Evolutionary conservation across 1,140 invertebrate species (phyloP).

Genomic region (Hermatobates lingyangjiaoensis): DNA sequence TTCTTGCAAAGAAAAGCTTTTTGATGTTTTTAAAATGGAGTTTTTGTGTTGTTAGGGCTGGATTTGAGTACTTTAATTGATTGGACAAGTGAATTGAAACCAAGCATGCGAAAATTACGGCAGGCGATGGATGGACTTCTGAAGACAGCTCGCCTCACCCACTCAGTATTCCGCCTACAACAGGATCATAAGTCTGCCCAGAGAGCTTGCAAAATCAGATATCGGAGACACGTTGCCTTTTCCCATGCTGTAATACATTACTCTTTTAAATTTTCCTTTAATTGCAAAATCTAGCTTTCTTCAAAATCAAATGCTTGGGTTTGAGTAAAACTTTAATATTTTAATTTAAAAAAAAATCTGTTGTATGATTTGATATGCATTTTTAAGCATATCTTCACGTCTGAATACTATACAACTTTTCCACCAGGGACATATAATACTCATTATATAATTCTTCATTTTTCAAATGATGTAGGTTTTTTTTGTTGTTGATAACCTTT

Average conservation of each 20-base stretch:
- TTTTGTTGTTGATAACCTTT: too few relatives aligned
- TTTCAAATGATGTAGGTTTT: too few relatives aligned
- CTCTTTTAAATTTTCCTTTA: too few relatives aligned
- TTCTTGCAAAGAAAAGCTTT: slow-evolving; percentile 1
- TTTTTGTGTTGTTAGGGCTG: slow-evolving; percentile 21
- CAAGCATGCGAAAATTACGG: slow-evolving; percentile 60
- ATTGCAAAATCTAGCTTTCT: too few relatives aligned
- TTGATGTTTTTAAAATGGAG: slow-evolving; percentile 1
- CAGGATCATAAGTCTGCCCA: slow-evolving; percentile 45
- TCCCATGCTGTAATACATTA: slow-evolving; percentile 59
- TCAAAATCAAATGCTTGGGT: too few relatives aligned
- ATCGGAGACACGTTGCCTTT: slow-evolving; percentile 73
- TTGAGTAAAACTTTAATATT: too few relatives aligned
- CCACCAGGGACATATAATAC: too few relatives aligned
- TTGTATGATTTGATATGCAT: too few relatives aligned
- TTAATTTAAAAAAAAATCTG: too few relatives aligned
- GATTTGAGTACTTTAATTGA: slow-evolving; percentile 46
- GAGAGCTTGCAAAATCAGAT: slow-evolving; percentile 40
- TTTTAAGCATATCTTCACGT: too few relatives aligned
- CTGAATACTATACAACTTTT: too few relatives aligned
- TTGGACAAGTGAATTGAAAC: slow-evolving; percentile 54
- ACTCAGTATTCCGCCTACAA: slow-evolving; percentile 69
- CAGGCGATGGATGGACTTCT: slow-evolving; percentile 61
- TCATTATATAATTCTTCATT: too few relatives aligned
- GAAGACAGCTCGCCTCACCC: slow-evolving; percentile 64